Evolutionary conservation across 2,797 vertebrate species (phyloP).

Genomic region (Merluccius polli): DNA sequence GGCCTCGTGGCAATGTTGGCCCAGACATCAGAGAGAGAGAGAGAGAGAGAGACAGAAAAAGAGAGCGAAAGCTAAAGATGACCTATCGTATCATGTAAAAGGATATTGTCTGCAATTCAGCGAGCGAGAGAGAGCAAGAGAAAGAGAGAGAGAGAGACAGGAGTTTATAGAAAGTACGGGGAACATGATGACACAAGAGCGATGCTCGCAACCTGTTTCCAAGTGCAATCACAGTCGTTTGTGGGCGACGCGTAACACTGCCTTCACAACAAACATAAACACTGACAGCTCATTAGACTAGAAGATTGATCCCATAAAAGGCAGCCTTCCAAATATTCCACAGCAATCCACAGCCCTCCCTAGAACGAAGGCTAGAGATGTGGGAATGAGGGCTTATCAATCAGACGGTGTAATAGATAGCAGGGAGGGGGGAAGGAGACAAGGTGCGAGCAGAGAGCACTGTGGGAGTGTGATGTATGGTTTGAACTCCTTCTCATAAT

Average conservation of each 20-base stretch:
- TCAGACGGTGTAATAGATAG: too few relatives aligned
- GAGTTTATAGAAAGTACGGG: constrained; percentile 25
- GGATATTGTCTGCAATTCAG: not conserved
- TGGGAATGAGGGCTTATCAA: too few relatives aligned
- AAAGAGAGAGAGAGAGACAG: constrained; percentile 21
- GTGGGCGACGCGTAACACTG: constrained; percentile 57
- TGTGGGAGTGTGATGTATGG: too few relatives aligned
- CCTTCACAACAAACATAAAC: constrained; percentile 74
- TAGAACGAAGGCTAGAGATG: too few relatives aligned
- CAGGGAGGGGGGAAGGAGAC: too few relatives aligned
- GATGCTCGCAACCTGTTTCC: constrained; percentile 30
- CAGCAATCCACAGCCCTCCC: not conserved
- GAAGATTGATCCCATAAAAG: constrained; percentile 55
- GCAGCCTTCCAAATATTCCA: not conserved
- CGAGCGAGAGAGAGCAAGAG: constrained; percentile 7
- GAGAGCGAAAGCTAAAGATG: too few relatives aligned
- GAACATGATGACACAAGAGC: constrained; percentile 17
- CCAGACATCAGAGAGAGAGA: constrained; percentile 30
- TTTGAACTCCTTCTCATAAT: too few relatives aligned
- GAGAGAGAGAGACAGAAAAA: not conserved
- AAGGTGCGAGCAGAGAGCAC: too few relatives aligned
- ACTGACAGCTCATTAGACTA: constrained; percentile 68
- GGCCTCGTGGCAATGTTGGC: constrained; percentile 38
- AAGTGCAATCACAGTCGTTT: constrained; percentile 30
- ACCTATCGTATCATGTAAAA: too few relatives aligned